Evolutionary conservation across 2,888 invertebrate species (phyloP).

Genomic region (Dinocampus coccinellae): DNA sequence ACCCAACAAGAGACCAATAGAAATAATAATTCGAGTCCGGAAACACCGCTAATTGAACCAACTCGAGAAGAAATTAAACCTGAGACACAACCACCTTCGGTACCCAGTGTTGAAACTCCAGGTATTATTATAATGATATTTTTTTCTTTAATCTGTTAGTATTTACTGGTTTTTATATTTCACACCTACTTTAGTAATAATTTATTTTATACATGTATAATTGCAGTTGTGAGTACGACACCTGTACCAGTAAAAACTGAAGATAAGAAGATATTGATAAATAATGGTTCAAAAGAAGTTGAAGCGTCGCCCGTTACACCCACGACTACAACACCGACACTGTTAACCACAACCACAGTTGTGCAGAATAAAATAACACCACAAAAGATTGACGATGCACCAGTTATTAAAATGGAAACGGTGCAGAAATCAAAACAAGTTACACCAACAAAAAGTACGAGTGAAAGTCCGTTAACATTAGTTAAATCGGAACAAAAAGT

Average conservation of each 20-base stretch:
- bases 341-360: slow-evolving; percentile 9
- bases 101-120: slow-evolving; percentile 48
- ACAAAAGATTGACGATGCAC: slow-evolving; percentile 40
- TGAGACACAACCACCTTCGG: slow-evolving; percentile 37
- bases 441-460: slow-evolving; percentile 38
- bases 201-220: slow-evolving; percentile 31
- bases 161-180: slow-evolving; percentile 2
- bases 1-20: slow-evolving; percentile 57
- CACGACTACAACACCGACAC: neutral
- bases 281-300: slow-evolving; percentile 52
- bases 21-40: slow-evolving; percentile 60
- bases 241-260: slow-evolving; percentile 57
- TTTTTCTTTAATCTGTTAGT: neutral
- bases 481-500: slow-evolving; percentile 61
- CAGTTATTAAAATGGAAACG: slow-evolving; percentile 30
- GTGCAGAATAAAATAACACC: slow-evolving; percentile 39
- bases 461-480: slow-evolving; percentile 47
- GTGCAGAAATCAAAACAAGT: slow-evolving; percentile 13
- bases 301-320: slow-evolving; percentile 12
- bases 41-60: slow-evolving; percentile 47
- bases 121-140: slow-evolving; percentile 40
- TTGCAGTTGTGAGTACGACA: slow-evolving; percentile 45
- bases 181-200: slow-evolving; percentile 15
- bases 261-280: slow-evolving; percentile 59
- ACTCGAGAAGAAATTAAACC: slow-evolving; percentile 41